Conservation (phyloP, 2,888 invertebrate species). For the Volucella zonaria region DNA sequence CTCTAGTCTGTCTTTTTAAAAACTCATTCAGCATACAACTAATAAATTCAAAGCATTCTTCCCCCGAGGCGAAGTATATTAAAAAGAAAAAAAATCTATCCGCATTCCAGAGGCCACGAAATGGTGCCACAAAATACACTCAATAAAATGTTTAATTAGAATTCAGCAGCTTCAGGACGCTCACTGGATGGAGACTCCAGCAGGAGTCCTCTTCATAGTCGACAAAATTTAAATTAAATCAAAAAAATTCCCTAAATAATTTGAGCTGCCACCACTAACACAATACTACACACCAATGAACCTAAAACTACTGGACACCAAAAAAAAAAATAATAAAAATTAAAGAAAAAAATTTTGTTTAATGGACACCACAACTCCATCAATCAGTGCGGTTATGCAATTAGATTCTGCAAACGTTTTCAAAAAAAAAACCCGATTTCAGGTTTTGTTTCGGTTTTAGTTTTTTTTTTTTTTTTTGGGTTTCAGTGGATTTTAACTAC, state of each 20-base stretch:
- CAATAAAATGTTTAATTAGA: conserved; percentile 71
- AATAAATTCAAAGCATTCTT: conserved; percentile 51
- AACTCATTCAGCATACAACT: conserved; percentile 33
- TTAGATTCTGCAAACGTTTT: conserved; percentile 71
- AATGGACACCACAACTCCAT: conserved; percentile 61
- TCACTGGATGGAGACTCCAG: conserved; percentile 7
- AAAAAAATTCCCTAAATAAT: conserved; percentile 56
- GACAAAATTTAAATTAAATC: conserved; percentile 56
- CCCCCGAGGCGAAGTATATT: conserved; percentile 10
- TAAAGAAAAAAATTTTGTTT: neutral
- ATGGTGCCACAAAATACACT: conserved; percentile 62
- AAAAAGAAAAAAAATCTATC: conserved; percentile 41
- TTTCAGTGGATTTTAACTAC: conserved; percentile 23
- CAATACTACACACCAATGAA: conserved; percentile 13
- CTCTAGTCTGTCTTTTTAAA: conserved; percentile 7
- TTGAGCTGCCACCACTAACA: conserved; percentile 1
- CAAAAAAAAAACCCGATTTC: conserved; percentile 54
- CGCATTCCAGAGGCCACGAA: conserved; percentile 61
- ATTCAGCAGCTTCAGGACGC: conserved; percentile 21
- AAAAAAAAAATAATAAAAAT: neutral
- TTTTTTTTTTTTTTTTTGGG: conserved; percentile 17
- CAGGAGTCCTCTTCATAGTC: conserved; percentile 17
- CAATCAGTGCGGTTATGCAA: conserved; percentile 73
- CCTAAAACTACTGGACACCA: conserved; percentile 13
- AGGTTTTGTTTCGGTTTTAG: conserved; percentile 29